Evolutionary conservation across 2,888 invertebrate genomes (phyloP).

Genomic region (Parascotia fuliginaria): DNA sequence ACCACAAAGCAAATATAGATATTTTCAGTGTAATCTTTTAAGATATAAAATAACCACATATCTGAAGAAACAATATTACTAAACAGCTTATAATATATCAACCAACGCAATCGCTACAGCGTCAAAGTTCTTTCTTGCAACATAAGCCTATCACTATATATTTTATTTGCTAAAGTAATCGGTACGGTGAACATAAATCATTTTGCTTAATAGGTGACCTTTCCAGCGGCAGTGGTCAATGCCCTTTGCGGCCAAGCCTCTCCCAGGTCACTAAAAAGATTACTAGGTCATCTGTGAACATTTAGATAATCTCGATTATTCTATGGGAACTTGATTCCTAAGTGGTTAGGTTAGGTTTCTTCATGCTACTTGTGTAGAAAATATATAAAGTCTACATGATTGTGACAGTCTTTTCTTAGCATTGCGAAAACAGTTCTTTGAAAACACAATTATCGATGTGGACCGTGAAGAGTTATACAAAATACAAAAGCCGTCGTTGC

Average conservation of each 20-base stretch:
- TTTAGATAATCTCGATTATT: neutral
- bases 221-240: slow-evolving; percentile 35
- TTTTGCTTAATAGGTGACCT: slow-evolving; percentile 42
- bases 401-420: too few species aligned
- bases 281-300: slow-evolving; percentile 39
- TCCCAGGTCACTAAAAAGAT: slow-evolving; percentile 35
- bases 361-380: too few species aligned
- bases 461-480: too few species aligned
- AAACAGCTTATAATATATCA: neutral
- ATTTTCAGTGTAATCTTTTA: too few species aligned
- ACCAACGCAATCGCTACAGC: neutral
- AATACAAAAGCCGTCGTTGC: too few species aligned
- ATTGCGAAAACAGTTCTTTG: too few species aligned
- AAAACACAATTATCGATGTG: too few species aligned
- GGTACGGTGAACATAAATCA: slow-evolving; percentile 22
- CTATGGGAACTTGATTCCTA: neutral
- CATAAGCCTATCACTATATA: neutral
- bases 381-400: too few species aligned
- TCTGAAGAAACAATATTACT: neutral
- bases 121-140: neutral
- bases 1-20: too few species aligned
- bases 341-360: too few species aligned
- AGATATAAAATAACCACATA: neutral
- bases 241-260: slow-evolving; percentile 42
- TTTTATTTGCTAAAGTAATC: neutral